phyloP scores from a whole-genome alignment of 2,888 invertebrate species.

The Yponomeuta sedellus region DNA sequence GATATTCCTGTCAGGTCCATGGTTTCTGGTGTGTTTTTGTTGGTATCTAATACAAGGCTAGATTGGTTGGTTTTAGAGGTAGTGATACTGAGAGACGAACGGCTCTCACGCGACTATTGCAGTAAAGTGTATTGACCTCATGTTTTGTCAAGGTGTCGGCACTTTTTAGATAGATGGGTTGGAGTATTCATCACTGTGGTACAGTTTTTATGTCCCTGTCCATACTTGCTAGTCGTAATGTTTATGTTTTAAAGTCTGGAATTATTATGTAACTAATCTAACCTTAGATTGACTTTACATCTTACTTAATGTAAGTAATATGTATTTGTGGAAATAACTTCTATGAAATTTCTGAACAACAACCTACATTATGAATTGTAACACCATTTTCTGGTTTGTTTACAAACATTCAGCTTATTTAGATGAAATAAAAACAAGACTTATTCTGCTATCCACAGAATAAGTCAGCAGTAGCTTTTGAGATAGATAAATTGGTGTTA shows the following conservation, averaged over 20 bases:
- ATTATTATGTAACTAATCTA: neutral
- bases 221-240: neutral
- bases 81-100: constrained; percentile 3
- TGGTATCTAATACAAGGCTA: neutral
- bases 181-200: constrained; percentile 19
- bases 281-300: neutral
- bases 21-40: neutral
- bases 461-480: too few species aligned
- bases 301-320: neutral
- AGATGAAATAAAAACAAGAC: neutral
- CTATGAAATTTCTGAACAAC: neutral
- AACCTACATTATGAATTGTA: neutral
- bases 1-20: neutral
- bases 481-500: too few species aligned
- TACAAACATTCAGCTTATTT: neutral
- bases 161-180: constrained; percentile 71
- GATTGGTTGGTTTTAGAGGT: neutral
- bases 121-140: constrained; percentile 74
- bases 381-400: neutral
- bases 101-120: constrained; percentile 34
- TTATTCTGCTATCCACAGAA: too few species aligned
- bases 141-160: constrained; percentile 77
- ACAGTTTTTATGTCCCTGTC: neutral
- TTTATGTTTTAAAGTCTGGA: neutral
- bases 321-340: neutral